Evolutionary conservation across 1,140 invertebrate species (phyloP).

Genomic region (Cydia fagiglandana): DNA sequence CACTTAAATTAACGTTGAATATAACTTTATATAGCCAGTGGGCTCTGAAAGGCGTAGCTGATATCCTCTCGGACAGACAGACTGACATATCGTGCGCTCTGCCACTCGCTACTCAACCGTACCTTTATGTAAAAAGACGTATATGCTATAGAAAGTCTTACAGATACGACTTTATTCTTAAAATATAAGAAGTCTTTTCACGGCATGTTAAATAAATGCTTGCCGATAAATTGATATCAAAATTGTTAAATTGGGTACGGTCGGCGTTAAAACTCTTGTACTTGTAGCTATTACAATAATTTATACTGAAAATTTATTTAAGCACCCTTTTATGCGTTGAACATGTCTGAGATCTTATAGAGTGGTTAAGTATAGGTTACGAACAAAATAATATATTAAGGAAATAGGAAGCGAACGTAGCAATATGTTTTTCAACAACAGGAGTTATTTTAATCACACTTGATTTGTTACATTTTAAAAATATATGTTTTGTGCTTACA

Average conservation of each 20-base stretch:
- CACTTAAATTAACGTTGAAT: conserved; percentile 21
- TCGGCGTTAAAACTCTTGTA: conserved; percentile 16
- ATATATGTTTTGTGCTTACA: too few relatives aligned
- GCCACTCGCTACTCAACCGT: conserved; percentile 16
- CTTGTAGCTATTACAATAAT: conserved; percentile 20
- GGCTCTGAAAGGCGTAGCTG: conserved; percentile 27
- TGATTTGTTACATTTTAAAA: too few relatives aligned
- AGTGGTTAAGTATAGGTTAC: conserved; percentile 1
- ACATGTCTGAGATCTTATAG: neutral
- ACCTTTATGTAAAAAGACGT: neutral
- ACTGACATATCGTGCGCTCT: conserved; percentile 26
- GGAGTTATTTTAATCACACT: too few relatives aligned
- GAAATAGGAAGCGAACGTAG: neutral
- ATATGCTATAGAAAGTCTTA: neutral
- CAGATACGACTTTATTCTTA: neutral
- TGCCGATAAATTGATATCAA: conserved; percentile 31
- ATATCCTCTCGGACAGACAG: conserved; percentile 15
- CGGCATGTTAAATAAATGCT: conserved; percentile 30
- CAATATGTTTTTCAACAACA: neutral
- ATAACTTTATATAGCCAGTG: conserved; percentile 12
- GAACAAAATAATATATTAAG: neutral
- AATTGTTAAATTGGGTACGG: conserved; percentile 18
- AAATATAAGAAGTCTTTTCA: neutral
- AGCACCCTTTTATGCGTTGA: neutral
- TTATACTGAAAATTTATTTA: conserved; percentile 3